Evolutionary conservation across 2,888 invertebrate genomes (phyloP).

Genomic region (Nezara viridula): DNA sequence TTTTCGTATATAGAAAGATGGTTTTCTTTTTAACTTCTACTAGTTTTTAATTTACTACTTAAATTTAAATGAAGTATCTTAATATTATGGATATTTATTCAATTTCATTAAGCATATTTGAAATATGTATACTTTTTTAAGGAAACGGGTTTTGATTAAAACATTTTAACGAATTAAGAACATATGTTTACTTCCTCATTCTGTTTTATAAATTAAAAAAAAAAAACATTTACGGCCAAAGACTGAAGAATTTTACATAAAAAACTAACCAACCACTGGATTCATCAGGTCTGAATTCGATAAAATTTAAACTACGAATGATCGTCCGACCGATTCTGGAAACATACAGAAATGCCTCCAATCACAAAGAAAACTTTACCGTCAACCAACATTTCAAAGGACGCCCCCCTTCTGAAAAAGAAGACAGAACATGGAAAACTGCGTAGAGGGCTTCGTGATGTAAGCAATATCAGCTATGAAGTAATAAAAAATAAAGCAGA

Average conservation of each 20-base stretch:
- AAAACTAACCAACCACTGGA: slow-evolving; percentile 22
- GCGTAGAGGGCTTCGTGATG: slow-evolving; percentile 34
- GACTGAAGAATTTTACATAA: background rate
- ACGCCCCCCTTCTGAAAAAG: slow-evolving; percentile 2
- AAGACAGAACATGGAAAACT: background rate
- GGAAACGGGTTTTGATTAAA: background rate
- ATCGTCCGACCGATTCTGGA: background rate
- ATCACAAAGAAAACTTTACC: background rate
- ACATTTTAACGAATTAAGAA: background rate
- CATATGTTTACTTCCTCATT: slow-evolving; percentile 1
- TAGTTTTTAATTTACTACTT: too few species aligned
- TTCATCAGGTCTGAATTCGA: slow-evolving; percentile 21
- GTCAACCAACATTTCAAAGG: slow-evolving; percentile 7
- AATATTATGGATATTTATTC: background rate
- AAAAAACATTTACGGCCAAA: background rate
- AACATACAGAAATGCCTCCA: background rate
- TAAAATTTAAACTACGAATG: slow-evolving; percentile 13
- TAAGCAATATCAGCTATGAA: slow-evolving; percentile 40
- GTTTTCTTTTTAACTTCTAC: too few species aligned
- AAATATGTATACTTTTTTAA: background rate
- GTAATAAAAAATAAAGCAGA: background rate
- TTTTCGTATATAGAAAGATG: too few species aligned
- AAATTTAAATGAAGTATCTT: background rate
- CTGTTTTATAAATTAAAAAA: background rate
- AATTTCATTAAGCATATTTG: background rate